Evolutionary conservation across 1,140 invertebrate species (phyloP), one percentile per base, ranked within the genome.

Genomic region (Pectinophora gossypiella): DNA sequence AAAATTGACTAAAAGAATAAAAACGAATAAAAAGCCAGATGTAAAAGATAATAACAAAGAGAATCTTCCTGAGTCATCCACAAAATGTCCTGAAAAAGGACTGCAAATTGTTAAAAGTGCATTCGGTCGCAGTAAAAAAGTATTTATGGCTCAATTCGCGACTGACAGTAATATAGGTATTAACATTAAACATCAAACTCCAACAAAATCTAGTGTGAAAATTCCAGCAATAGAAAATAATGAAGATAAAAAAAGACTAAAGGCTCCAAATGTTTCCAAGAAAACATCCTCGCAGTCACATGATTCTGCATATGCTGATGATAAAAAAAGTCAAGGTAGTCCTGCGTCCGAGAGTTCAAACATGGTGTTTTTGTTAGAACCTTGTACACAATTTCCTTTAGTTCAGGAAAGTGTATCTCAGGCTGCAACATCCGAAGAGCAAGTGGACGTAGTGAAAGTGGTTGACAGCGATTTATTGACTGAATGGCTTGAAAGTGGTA

Each of bases 51-150:
- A 51, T 46, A 61, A 64, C 45, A 81, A 79, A 63, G 80, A 84
- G 68, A 84, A 79, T 36, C 36, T 75, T 13, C 71, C 77, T 40
- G 59, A 67, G 49, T 56, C 66, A 12, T 72, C 68, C 19, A 58
- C 59, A 54, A 68, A 64, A 7, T 44, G 38, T 51, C 55, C 48
- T 27, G 32, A 67, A 38, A 52, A 19, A 23, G 47, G 61, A 22
- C n/a, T 21, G 18, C 27, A 66, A 54, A 27, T 43, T 23, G 40
- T 18, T 27, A 64, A 67, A 36, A 50, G 32, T 46, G 20, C 48
- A n/a, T 64, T 70, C 44, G 64, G 56, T 13, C 69, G 32, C 51
- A 69, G 56, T 43, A 76, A 76, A 59, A 70, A 52, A 46, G 48
- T 72, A n/a, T 67, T 57, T 53, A 67, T 65, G 51, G 51, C 65